Base-by-base conservation (phyloP, 2,113 vertebrate genomes). In the Pavo muticus region DNA sequence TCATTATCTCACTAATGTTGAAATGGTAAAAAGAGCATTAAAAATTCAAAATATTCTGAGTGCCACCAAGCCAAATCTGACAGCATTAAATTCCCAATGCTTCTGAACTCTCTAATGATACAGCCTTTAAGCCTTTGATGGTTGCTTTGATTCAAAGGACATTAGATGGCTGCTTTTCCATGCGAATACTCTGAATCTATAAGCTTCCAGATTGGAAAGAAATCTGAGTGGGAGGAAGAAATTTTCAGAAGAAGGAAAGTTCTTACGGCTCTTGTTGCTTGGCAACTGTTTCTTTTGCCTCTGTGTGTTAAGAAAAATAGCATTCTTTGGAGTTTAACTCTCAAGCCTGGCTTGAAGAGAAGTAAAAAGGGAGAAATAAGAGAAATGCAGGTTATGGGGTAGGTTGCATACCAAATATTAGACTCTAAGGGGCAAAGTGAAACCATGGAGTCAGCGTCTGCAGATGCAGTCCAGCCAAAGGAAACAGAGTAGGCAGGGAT, bases 201-300 rank as follows among this genome's bases (percentile, higher is more conserved):
- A 68, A 94, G 76, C 91, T 83, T 94, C 65, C 63, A 95, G 90
- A 95, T 6, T 81, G 81, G 81, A 92, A 96, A 95, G 63, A 94
- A 87, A 65, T 78, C 48, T 93, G 92, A 91, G 94, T 87, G 90
- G 96, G 94, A 97, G 92, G 86, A 94, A 97, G 86, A 94, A 93
- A 95, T 93, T 82, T 92, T 96, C 64, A 86, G 78, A 92, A 74
- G 59, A 56, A 67, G 70, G 87, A 9, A 30, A 44, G 74, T 87
- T 96, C 69, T 70, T 72, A 40, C 57, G 61, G 76, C 39, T 90
- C 77, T 91, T 92, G 97, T 98, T 98, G 97, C 98, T 97, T 97
- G 93, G 98, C 95, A 98, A 98, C 98, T 17, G 39, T 84, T 95
- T 97, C 91, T 85, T 97, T 97, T 96, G 84, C 95, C 40, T 96